Conservation (phyloP, 2,888 invertebrate species). For the Tachina fera region DNA sequence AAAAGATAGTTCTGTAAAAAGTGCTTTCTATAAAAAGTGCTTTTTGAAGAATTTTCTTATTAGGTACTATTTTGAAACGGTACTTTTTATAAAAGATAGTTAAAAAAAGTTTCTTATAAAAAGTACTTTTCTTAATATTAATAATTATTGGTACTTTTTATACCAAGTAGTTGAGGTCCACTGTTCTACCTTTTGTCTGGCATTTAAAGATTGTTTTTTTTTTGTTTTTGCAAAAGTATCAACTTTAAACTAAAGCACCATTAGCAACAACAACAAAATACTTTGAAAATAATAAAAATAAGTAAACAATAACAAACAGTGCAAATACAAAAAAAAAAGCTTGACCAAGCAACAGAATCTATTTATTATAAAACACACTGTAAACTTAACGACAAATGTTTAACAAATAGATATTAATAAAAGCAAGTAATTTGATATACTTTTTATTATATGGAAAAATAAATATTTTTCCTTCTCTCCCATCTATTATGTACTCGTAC, state of each 20-base stretch:
- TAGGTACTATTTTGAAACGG: too few relatives aligned
- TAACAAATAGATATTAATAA: conserved; percentile 38
- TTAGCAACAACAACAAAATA: conserved; percentile 15
- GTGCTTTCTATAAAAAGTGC: too few relatives aligned
- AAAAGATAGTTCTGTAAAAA: too few relatives aligned
- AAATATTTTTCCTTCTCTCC: conserved; percentile 8
- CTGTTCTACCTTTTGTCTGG: too few relatives aligned
- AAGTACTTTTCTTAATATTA: too few relatives aligned
- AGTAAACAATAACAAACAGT: not conserved
- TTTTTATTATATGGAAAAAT: conserved; percentile 33
- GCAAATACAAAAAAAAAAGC: not conserved
- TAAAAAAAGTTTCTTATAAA: too few relatives aligned
- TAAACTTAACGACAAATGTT: conserved; percentile 51
- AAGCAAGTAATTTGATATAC: conserved; percentile 55
- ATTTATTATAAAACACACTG: conserved; percentile 56
- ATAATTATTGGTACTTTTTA: too few relatives aligned
- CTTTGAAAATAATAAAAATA: not conserved
- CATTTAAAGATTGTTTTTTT: too few relatives aligned
- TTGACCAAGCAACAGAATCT: conserved; percentile 23
- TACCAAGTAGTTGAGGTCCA: too few relatives aligned
- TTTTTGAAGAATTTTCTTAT: too few relatives aligned
- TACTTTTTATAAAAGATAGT: too few relatives aligned
- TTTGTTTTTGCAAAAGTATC: not conserved
- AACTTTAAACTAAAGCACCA: not conserved
- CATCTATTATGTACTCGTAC: not conserved